phyloP scores from a whole-genome alignment of 2,888 invertebrate species.

The Lepidocyrtoides sp. region DNA sequence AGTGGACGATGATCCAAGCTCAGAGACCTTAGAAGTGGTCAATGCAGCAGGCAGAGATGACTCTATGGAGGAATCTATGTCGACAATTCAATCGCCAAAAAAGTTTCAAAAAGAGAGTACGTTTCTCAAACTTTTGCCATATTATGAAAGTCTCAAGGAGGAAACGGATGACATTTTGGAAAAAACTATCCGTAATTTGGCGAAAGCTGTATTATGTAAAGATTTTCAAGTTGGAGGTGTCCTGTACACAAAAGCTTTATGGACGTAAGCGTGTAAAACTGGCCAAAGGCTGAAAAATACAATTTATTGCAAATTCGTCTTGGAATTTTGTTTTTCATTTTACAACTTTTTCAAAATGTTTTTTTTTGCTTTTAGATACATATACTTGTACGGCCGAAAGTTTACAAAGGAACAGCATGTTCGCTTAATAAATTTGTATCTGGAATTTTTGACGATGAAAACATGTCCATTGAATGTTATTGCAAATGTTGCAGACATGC shows the following conservation, averaged over 20 bases:
- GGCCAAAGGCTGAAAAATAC: too few relatives aligned
- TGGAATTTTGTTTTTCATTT: background rate
- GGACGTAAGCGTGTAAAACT: conserved; percentile 82
- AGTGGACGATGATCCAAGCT: conserved; percentile 81
- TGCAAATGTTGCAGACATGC: conserved; percentile 90
- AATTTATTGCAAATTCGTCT: background rate
- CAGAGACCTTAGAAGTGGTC: conserved; percentile 71
- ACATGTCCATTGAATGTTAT: conserved; percentile 88
- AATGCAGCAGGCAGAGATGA: conserved; percentile 33
- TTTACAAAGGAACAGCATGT: conserved; percentile 97
- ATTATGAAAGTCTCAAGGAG: conserved; percentile 78
- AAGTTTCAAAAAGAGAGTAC: conserved; percentile 83
- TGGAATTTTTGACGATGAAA: conserved; percentile 91
- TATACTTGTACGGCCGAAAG: conserved; percentile 94
- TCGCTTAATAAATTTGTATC: conserved; percentile 92
- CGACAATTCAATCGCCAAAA: background rate
- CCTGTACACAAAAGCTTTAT: conserved; percentile 81
- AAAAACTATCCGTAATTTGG: conserved; percentile 81
- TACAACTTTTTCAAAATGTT: conserved; percentile 83
- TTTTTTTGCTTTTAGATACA: conserved; percentile 92
- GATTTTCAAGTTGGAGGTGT: conserved; percentile 84
- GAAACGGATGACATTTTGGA: conserved; percentile 83
- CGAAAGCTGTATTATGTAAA: conserved; percentile 80
- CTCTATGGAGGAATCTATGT: conserved; percentile 15
- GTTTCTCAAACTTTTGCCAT: conserved; percentile 82